Conservation (phyloP, 2,113 vertebrate species). For the Ictalurus furcatus region DNA sequence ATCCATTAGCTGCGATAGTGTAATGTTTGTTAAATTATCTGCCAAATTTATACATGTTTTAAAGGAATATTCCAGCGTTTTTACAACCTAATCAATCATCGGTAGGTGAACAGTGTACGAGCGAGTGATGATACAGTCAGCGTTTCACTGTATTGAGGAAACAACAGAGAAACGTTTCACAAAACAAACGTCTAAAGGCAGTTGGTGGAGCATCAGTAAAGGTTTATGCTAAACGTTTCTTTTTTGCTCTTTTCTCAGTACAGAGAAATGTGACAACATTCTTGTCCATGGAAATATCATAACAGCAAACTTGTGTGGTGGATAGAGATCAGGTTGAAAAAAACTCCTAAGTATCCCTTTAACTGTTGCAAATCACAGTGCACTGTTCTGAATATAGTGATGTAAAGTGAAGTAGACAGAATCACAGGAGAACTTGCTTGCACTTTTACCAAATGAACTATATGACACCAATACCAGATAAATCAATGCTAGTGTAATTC, state of each 20-base stretch:
- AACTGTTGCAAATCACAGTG: conserved; percentile 38
- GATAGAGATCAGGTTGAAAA: neutral
- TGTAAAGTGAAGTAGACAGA: conserved; percentile 11
- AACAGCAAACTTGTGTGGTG: neutral
- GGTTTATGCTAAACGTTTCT: neutral
- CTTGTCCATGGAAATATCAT: neutral
- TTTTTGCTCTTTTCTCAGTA: neutral
- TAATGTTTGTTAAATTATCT: conserved; percentile 8
- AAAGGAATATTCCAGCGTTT: neutral
- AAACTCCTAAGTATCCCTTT: neutral
- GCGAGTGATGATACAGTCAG: neutral
- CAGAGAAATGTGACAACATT: neutral
- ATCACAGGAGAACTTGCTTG: conserved; percentile 10
- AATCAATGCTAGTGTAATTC: conserved; percentile 24
- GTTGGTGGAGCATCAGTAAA: neutral
- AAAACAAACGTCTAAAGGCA: neutral
- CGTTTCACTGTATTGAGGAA: neutral
- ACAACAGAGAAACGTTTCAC: neutral
- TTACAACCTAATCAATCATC: neutral
- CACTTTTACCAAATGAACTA: conserved; percentile 34
- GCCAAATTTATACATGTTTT: neutral
- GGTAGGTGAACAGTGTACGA: neutral
- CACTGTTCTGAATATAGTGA: conserved; percentile 26
- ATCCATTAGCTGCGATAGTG: conserved; percentile 37
- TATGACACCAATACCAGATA: conserved; percentile 25